Evolutionary conservation across 2,888 invertebrate species (phyloP), one percentile per base, ranked within the genome.

Genomic region (Pandemis corylana): DNA sequence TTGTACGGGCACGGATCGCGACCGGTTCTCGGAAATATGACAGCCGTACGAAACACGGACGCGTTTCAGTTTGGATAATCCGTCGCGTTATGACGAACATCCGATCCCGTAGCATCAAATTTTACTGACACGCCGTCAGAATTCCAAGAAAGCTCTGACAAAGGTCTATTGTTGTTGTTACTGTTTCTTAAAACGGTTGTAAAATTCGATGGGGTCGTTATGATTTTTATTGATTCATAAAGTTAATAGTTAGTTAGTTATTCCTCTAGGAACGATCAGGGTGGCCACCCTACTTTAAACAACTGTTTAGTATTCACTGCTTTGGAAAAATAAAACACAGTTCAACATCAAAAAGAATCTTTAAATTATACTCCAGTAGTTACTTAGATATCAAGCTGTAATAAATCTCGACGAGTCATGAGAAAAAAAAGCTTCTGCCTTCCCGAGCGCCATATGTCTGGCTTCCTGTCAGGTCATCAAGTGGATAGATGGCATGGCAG

Each of bases 21-120:
- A 90, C 90, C 90, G 90, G 90, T 92, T 92, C 89, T 88, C 80
- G 84, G 89, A 90, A 92, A 88, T 86, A 86, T 89, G 85, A 90
- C 88, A 84, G 71, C 67, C 71, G 67, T 71, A 70, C 62, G 67
- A 71, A 71, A 66, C 75, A 46, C 64, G 64, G 67, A 67, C 71
- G 44, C 67, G 63, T 62, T 63, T 67, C 75, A 63, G 66, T 69
- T 63, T 67, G 75, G 71, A 67, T 75, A 70, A 70, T 75, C 71
- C 75, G 42, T 71, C 71, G 56, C 56, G 7, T 49, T 13, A 65
- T 49, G 49, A 49, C 65, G 46, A 64, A 53, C 61, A 68, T 72
- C 56, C 28, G 7, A 41, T 64, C 20, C 49, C 13, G 65, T 51
- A 49, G 74, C 44, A 51, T 69, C 69, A 42, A 65, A n/a, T 59